These are phyloP conservation scores for Aspiorhynchus laticeps DNA, from an alignment of 2,113 vertebrate genomes.

Conservation along the genomic window DNA sequence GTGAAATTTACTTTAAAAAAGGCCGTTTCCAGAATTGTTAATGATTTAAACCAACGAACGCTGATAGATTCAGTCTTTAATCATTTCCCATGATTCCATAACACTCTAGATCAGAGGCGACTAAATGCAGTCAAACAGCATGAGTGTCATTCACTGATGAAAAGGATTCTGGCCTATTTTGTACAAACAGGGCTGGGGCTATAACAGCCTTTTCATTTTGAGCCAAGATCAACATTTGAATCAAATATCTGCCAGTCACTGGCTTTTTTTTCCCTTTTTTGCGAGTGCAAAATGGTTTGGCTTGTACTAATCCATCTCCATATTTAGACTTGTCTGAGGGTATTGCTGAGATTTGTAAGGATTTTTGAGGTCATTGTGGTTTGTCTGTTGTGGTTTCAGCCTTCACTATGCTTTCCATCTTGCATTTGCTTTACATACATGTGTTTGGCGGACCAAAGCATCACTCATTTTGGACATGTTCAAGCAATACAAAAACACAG, in stretches of 20 bases:
- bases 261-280: not conserved
- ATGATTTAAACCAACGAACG: not conserved
- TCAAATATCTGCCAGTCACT: not conserved
- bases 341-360: conserved; percentile 3
- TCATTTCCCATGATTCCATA: not conserved
- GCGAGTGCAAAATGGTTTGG: not conserved
- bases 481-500: not conserved
- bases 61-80: conserved; percentile 1
- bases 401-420: not conserved
- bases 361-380: not conserved
- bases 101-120: not conserved
- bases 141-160: conserved; percentile 9
- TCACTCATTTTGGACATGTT: not conserved
- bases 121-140: not conserved
- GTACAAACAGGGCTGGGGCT: not conserved
- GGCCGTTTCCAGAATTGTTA: not conserved
- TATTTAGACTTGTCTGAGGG: not conserved
- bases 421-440: conserved; percentile 16
- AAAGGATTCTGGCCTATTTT: conserved; percentile 12
- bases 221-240: not conserved
- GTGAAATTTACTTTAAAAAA: not conserved
- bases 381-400: not conserved
- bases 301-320: not conserved
- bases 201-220: not conserved
- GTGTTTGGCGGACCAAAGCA: not conserved